Percentiles rank a stretch among this genome's conserved stretches.
These are phyloP conservation scores for Glomeris maerens DNA, from an alignment of 1,140 invertebrate genomes.

Conservation along the genomic window DNA sequence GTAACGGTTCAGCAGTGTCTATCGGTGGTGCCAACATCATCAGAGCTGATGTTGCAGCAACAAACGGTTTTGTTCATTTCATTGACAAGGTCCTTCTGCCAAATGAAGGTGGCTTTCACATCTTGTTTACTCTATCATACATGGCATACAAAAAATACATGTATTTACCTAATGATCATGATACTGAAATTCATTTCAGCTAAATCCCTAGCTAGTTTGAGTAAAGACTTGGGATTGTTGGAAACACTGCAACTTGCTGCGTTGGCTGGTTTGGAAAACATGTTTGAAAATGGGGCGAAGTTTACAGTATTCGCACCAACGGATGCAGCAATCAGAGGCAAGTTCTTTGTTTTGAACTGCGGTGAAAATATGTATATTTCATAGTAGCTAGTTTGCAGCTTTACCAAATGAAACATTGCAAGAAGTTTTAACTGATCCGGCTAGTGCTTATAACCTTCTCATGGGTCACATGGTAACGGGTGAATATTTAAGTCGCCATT, in stretches of 20 bases:
- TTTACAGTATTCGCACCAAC: constrained; percentile 40
- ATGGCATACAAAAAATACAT: too few species aligned
- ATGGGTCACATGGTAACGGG: constrained; percentile 6
- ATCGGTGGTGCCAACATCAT: constrained; percentile 32
- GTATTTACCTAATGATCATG: too few species aligned
- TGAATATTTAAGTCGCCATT: not conserved
- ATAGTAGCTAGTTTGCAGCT: not conserved
- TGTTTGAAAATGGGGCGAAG: constrained; percentile 30
- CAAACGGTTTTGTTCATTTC: constrained; percentile 44
- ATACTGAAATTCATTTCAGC: not conserved
- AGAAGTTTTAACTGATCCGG: not conserved
- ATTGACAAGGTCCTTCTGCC: constrained; percentile 36
- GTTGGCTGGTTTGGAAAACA: constrained; percentile 31
- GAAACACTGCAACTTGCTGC: constrained; percentile 29
- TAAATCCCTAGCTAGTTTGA: not conserved
- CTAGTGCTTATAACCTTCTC: not conserved
- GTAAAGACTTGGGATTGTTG: not conserved
- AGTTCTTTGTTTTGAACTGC: constrained; percentile 12
- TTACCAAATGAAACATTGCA: constrained; percentile 3
- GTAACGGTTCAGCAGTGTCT: not conserved
- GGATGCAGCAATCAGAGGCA: constrained; percentile 36
- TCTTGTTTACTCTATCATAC: too few species aligned
- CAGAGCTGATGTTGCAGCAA: constrained; percentile 37
- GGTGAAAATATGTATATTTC: not conserved
- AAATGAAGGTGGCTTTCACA: constrained; percentile 14